Percentiles rank a stretch among this genome's conserved stretches.
Evolutionary conservation across 2,113 vertebrate species (phyloP).

Genomic region (Crotalus helleri): DNA sequence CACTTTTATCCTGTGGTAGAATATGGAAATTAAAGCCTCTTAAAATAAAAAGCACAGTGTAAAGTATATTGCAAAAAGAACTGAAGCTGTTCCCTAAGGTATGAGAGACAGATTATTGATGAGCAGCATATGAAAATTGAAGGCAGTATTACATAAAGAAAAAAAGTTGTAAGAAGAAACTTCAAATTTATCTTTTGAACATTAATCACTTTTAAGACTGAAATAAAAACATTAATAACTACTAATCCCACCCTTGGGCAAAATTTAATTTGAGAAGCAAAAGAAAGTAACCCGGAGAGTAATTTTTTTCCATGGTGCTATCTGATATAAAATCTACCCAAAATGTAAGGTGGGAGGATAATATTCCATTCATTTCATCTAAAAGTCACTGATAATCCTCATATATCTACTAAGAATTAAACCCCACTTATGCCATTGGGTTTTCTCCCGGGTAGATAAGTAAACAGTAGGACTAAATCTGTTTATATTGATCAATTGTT

Average conservation of each 20-base stretch:
- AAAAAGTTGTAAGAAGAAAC: constrained; percentile 53
- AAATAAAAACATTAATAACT: constrained; percentile 63
- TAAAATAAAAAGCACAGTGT: constrained; percentile 58
- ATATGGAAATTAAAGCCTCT: constrained; percentile 62
- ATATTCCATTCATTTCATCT: background rate
- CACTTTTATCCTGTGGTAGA: constrained; percentile 38
- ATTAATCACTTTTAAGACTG: constrained; percentile 57
- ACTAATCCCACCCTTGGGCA: constrained; percentile 57
- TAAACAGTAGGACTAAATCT: background rate
- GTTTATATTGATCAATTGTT: background rate
- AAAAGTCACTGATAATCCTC: background rate
- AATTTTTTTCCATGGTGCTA: constrained; percentile 44
- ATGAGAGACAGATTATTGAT: constrained; percentile 52
- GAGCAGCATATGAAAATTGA: constrained; percentile 64
- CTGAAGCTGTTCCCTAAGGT: constrained; percentile 57
- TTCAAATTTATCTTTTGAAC: constrained; percentile 58
- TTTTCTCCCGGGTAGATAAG: background rate
- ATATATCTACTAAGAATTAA: background rate
- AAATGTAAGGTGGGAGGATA: background rate
- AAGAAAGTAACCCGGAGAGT: constrained; percentile 52
- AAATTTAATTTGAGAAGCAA: constrained; percentile 61
- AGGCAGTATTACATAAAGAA: constrained; percentile 52
- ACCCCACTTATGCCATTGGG: background rate
- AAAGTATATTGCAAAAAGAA: constrained; percentile 59
- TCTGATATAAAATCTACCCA: constrained; percentile 29